Evolutionary conservation across 2,888 invertebrate species (phyloP), one percentile per base, ranked within the genome.

Genomic region (Spodoptera exigua): DNA sequence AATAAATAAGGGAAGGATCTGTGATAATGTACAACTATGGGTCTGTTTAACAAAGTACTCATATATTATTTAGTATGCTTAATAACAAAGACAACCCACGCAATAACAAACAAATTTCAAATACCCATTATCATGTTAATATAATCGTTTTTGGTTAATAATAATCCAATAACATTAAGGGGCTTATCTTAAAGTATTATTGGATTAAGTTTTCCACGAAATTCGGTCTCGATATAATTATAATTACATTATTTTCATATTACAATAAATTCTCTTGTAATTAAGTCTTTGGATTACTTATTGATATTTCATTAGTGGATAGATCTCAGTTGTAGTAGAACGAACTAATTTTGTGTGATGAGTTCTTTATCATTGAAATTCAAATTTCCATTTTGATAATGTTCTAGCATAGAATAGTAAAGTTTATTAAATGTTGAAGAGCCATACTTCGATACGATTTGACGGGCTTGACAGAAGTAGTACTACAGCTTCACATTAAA

Each of bases 151-250:
- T 45, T 45, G 11, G 13, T 16, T 66, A 12, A 16, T n/a, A 35
- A 39, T 27, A 37, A 48, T 54, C 36, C 40, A 27, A 18, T 27
- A 14, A 18, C 21, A 27, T 41, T 54, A 67, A 45, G 45, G 0
- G 11, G 54, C 48, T 67, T 46, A 41, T 21, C 13, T 27, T 13
- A n/a, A 48, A 17, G 18, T 53, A 65, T 35, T 40, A 43, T 37
- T 35, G 34, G 36, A 45, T 45, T 21, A 48, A 48, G 48, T 34
- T 10, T 5, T 34, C n/a, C 46, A 21, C 14, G 7, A 18, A 27
- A 43, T 18, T 46, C 32, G 49, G 37, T 46, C 35, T 14, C 36
- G 12, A 40, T 60, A 35, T 40, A 40, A 9, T 18, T 27, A 35
- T 36, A 21, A 36, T 39, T 13, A 37, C 3, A 43, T 40, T 35